Conservation (phyloP, 2,888 invertebrate species). For the Physocephala rufipes region DNA sequence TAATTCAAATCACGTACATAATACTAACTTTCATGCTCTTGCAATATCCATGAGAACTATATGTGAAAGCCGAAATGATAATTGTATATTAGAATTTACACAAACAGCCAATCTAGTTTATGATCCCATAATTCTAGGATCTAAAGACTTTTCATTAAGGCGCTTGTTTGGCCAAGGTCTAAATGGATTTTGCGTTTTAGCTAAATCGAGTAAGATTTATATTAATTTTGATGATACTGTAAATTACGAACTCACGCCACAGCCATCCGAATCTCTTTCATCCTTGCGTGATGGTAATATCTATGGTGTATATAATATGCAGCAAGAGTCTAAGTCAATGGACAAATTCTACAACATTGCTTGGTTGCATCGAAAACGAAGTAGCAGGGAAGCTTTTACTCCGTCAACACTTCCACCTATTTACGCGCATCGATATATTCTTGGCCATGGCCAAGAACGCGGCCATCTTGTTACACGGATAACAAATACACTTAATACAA, state of each 20-base stretch:
- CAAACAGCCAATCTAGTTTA: slow-evolving; percentile 90
- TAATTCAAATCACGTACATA: slow-evolving; percentile 90
- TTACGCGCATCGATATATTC: slow-evolving; percentile 81
- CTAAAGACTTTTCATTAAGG: slow-evolving; percentile 83
- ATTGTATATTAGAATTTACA: slow-evolving; percentile 79
- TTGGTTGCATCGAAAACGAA: slow-evolving; percentile 65
- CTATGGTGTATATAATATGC: slow-evolving; percentile 77
- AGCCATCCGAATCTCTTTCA: slow-evolving; percentile 69
- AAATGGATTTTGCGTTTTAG: slow-evolving; percentile 82
- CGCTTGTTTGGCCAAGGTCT: slow-evolving; percentile 88
- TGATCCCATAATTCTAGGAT: slow-evolving; percentile 72
- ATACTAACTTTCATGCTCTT: slow-evolving; percentile 91
- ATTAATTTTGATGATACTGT: slow-evolving; percentile 72
- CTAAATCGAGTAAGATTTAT: slow-evolving; percentile 80
- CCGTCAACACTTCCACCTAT: slow-evolving; percentile 68
- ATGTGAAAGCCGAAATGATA: slow-evolving; percentile 70
- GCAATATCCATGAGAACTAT: slow-evolving; percentile 85
- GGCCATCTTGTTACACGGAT: slow-evolving; percentile 89
- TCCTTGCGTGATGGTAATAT: slow-evolving; percentile 77
- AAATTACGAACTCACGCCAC: slow-evolving; percentile 74
- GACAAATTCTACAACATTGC: slow-evolving; percentile 76
- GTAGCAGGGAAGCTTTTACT: slow-evolving; percentile 61
- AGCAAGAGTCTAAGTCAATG: slow-evolving; percentile 54
- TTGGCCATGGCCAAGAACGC: slow-evolving; percentile 90
- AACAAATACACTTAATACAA: slow-evolving; percentile 80